Evolutionary conservation across 92 coral and sea anemone species (phyloP).

Genomic region (Diadumene lineata): DNA sequence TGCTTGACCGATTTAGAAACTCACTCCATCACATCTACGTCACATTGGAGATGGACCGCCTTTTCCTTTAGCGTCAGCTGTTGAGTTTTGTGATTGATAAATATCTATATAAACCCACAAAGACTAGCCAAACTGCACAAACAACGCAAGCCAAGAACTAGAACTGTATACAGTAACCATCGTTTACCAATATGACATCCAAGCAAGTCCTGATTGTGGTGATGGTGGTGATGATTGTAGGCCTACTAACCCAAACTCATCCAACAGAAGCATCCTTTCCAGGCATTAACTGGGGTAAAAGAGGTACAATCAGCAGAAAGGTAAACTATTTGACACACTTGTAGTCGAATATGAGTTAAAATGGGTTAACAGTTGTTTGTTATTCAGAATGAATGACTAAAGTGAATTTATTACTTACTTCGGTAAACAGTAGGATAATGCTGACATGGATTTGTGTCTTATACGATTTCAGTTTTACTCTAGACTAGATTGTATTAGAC

Average conservation of each 20-base stretch:
- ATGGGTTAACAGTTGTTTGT: no score
- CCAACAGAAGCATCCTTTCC: not conserved
- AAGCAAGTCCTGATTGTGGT: not conserved
- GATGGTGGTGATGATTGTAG: not conserved
- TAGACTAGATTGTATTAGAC: no score
- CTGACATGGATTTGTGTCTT: no score
- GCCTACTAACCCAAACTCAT: not conserved
- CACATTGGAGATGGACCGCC: not conserved
- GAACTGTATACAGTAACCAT: not conserved
- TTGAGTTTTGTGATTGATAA: not conserved
- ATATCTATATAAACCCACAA: not conserved
- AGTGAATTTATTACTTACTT: no score
- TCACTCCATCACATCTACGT: not conserved
- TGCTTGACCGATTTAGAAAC: not conserved
- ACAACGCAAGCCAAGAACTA: not conserved
- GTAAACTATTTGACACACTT: not conserved
- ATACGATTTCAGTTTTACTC: no score
- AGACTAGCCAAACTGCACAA: not conserved
- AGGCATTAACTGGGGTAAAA: slow-evolving; percentile 1
- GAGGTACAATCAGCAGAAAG: not conserved
- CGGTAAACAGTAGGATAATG: no score
- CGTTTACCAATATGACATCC: not conserved
- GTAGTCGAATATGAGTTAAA: no score
- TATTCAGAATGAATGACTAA: no score
- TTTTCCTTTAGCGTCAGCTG: not conserved